Evolutionary conservation across 2,888 invertebrate genomes (phyloP).

Genomic region (Bursaphelenchus okinawaensis): DNA sequence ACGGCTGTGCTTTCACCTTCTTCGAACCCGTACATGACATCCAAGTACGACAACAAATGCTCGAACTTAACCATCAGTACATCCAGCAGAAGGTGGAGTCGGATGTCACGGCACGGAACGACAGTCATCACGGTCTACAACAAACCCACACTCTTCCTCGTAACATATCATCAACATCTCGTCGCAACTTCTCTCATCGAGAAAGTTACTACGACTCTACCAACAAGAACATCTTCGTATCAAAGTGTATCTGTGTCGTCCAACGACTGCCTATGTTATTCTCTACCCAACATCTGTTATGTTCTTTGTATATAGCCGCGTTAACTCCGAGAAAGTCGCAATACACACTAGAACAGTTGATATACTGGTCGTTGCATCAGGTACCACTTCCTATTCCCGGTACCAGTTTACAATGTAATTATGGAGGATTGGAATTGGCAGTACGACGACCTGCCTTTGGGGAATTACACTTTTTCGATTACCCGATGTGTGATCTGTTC

Average conservation of each 20-base stretch:
- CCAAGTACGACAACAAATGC: constrained; percentile 89
- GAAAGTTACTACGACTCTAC: constrained; percentile 72
- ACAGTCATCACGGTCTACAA: neutral
- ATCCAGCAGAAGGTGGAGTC: constrained; percentile 45
- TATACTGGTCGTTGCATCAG: constrained; percentile 89
- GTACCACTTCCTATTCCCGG: constrained; percentile 83
- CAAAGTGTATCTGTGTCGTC: constrained; percentile 86
- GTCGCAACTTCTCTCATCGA: constrained; percentile 42
- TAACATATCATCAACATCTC: constrained; percentile 21
- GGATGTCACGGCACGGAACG: constrained; percentile 4
- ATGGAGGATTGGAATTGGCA: constrained; percentile 35
- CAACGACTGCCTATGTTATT: constrained; percentile 71
- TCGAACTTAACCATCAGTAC: constrained; percentile 75
- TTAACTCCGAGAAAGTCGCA: constrained; percentile 64
- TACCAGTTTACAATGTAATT: constrained; percentile 69
- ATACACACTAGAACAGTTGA: constrained; percentile 78
- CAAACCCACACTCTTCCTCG: constrained; percentile 45
- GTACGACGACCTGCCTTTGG: constrained; percentile 59
- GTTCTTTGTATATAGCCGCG: constrained; percentile 49
- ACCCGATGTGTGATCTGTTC: constrained; percentile 80
- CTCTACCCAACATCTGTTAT: constrained; percentile 76
- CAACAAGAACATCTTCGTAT: constrained; percentile 85
- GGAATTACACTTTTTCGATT: constrained; percentile 90
- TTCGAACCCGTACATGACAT: constrained; percentile 81
- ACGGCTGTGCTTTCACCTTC: constrained; percentile 89